phyloP scores from a whole-genome alignment of 2,888 invertebrate species.

The Eurois occulta region DNA sequence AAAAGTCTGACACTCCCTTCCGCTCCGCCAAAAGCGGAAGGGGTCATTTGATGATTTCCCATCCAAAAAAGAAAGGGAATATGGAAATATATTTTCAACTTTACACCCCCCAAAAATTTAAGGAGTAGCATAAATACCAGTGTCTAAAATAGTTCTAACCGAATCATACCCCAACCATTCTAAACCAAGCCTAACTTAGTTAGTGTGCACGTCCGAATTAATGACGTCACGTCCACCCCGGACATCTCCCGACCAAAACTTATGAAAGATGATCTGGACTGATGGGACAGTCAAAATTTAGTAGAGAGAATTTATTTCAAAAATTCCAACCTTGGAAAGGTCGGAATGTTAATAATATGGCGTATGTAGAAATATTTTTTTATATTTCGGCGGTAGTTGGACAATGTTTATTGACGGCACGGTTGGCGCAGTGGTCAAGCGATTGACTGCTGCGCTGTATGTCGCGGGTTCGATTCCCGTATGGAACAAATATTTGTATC shows the following conservation, averaged over 20 bases:
- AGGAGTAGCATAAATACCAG: not conserved
- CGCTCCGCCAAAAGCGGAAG: too few relatives aligned
- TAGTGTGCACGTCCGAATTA: constrained; percentile 69
- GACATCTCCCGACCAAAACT: constrained; percentile 73
- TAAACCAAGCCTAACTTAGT: constrained; percentile 54
- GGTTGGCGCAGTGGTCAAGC: too few relatives aligned
- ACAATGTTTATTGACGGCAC: too few relatives aligned
- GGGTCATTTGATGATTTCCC: too few relatives aligned
- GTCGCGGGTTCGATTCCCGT: too few relatives aligned
- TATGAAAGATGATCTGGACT: constrained; percentile 73
- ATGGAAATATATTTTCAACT: too few relatives aligned
- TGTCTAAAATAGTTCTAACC: not conserved
- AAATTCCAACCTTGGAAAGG: constrained; percentile 58
- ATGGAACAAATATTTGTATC: too few relatives aligned
- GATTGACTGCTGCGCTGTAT: too few relatives aligned
- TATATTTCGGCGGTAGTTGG: not conserved
- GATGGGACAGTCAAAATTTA: constrained; percentile 67
- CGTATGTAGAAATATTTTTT: constrained; percentile 51
- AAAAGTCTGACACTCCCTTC: too few relatives aligned
- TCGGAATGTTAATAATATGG: constrained; percentile 62
- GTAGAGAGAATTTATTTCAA: constrained; percentile 64
- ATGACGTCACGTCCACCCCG: constrained; percentile 72
- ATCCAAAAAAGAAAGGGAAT: too few relatives aligned
- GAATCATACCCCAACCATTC: constrained; percentile 19
- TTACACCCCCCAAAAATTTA: too few relatives aligned